Base-by-base conservation (phyloP, 2,113 vertebrate species). In the Copsychus sechellarum region DNA sequence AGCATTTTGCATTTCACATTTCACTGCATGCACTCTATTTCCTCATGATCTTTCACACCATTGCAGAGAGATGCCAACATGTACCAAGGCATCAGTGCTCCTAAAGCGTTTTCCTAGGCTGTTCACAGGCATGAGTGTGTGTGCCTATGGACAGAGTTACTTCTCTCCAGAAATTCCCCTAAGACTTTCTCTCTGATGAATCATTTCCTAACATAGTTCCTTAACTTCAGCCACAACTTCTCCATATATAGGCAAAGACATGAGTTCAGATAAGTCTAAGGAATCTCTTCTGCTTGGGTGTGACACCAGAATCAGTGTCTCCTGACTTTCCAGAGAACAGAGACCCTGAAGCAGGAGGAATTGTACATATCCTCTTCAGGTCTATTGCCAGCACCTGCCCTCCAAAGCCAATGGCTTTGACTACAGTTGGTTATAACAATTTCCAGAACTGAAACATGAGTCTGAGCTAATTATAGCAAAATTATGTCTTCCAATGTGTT, bases 401-500 rank as follows among this genome's bases (percentile, higher is more conserved):
- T 48, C 26, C 79, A 43, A 57, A 42, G 25, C 16, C 45, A 50
- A 12, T 3, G 34, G 69, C 34, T 81, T 7, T 51, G 11, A 62
- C 26, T 40, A 34, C 11, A 38, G 45, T 12, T 48, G 60, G 51
- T 38, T 43, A 60, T 4, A 78, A 28, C 33, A 12, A 76, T 31
- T 90, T 88, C 28, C 67, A 57, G 51, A 91, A 81, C 4, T 33
- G 53, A 92, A 93, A 86, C 29, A 10, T 7, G 54, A 50, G 12
- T 70, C 34, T 74, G 48, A 95, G 20, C 31, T 81, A 40, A 64
- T 36, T 78, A 71, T 1, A 90, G 56, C 12, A 86, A 66, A 92
- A 45, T 16, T 14, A 20, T 0, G 0, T 47, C 54, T 56, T 90
- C 20, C 21, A 7, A 48, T 3, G 0, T 36, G 9, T 8, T 48